Evolutionary conservation across 2,113 vertebrate genomes (phyloP).

Genomic region (Ahaetulla prasina): DNA sequence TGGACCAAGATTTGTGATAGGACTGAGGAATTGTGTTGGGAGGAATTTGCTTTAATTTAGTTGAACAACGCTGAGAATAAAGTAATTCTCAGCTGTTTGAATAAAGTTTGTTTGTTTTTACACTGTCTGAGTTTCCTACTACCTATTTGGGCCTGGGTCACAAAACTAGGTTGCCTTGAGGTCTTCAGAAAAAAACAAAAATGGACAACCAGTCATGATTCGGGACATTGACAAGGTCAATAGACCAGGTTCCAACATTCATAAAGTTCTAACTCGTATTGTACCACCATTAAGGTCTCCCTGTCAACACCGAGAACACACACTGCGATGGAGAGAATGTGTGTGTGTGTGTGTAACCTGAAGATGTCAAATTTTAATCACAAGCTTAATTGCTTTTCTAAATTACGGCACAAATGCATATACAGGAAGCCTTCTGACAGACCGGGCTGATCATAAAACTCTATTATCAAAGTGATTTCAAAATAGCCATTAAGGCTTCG

Average conservation of each 20-base stretch:
- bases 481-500: not conserved
- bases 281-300: not conserved
- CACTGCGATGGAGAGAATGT: not conserved
- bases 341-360: not conserved
- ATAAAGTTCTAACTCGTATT: not conserved
- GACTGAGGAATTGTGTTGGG: no score
- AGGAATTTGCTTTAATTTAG: no score
- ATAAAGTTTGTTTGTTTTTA: no score
- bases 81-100: no score
- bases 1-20: no score
- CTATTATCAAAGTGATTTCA: conserved; percentile 5
- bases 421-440: not conserved
- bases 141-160: no score
- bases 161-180: not conserved
- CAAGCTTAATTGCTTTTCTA: conserved; percentile 5
- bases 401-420: not conserved
- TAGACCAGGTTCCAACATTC: not conserved
- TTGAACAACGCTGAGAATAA: no score
- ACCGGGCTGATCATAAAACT: not conserved
- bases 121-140: no score
- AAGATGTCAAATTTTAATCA: not conserved
- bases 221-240: not conserved
- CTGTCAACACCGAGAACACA: not conserved
- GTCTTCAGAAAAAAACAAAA: not conserved
- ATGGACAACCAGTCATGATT: not conserved